Base-by-base conservation (phyloP, 2,797 vertebrate species). In the Heterohyrax brucei region DNA sequence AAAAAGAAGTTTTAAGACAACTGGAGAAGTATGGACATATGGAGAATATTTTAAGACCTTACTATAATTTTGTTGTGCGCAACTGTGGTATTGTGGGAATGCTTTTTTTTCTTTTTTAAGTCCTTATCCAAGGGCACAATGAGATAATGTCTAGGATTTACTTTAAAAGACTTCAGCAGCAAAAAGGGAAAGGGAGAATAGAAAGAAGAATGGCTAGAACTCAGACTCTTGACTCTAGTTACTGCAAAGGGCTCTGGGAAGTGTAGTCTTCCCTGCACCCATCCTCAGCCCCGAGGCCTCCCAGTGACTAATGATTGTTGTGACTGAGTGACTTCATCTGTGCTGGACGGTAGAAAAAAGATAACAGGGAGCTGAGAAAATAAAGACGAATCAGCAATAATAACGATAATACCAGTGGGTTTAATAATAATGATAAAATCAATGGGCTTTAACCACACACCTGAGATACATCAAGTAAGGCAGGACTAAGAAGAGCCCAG, bases 1-100 rank as follows among this genome's bases (percentile, higher is more conserved):
- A 77, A 96, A 68, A 91, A 82, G 68, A n/a, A 48, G 50, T 76
- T 87, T 80, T 59, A 89, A 72, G 62, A 87, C 7, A 88, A 21
- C 9, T 53, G 10, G 64, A 75, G 22, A 73, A 86, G 30, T 10
- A 19, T 3, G 28, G 79, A 48, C 33, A 19, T n/a, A 12, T 18
- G 14, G 30, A 56, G 48, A 79, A 30, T 18, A 30, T 53, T n/a
- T 79, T 82, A 85, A 78, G 28, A 75, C 53, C 70, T 62, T 24
- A 46, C 19, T 56, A 21, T 46, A 89, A 64, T 64, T 77, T 93
- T 33, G 22, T 19, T 50, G 10, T 13, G 7, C 73, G 10, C 81
- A 62, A 56, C 78, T 73, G 80, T 72, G 30, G 24, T 28, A 93
- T 86, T 64, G 53, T 64, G 33, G 30, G 83, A 26, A 72, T 76